phyloP scores from a whole-genome alignment of 2,888 invertebrate genomes.

The Callyntrura sp. region DNA sequence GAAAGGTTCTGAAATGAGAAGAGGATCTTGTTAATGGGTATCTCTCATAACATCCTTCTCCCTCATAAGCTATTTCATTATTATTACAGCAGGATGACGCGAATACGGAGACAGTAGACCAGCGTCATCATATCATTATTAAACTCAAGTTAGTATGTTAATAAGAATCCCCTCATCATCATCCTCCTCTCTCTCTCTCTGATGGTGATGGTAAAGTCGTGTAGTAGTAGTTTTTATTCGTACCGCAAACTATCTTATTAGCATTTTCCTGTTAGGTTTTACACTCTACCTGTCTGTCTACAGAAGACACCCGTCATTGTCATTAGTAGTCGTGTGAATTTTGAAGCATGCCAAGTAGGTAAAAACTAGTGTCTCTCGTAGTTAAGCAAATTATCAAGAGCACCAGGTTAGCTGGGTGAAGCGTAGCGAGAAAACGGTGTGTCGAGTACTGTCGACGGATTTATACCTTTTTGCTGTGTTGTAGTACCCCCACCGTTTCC shows the following conservation, averaged over 20 bases:
- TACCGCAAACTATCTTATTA: too few relatives aligned
- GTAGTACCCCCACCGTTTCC: too few relatives aligned
- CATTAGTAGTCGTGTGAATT: constrained; percentile 21
- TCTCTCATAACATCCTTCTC: not conserved
- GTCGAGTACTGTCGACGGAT: not conserved
- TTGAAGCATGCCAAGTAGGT: not conserved
- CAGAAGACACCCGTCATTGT: not conserved
- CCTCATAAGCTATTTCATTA: constrained; percentile 8
- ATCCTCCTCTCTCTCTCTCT: too few relatives aligned
- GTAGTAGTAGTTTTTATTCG: constrained; percentile 19
- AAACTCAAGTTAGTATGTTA: constrained; percentile 23
- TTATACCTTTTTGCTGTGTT: not conserved
- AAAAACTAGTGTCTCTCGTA: not conserved
- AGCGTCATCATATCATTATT: constrained; percentile 21
- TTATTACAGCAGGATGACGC: not conserved
- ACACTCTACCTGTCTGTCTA: not conserved
- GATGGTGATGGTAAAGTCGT: not conserved
- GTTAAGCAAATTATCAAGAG: constrained; percentile 61
- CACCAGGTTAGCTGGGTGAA: constrained; percentile 70
- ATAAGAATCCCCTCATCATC: not conserved
- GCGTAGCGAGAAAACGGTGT: constrained; percentile 35
- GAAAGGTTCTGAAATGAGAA: constrained; percentile 41
- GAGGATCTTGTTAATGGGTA: constrained; percentile 64
- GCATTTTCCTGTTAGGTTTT: too few relatives aligned
- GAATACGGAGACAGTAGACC: too few relatives aligned